Evolutionary conservation across 2,888 invertebrate species (phyloP), one percentile per base, ranked within the genome.

Genomic region (Drosophila dives): DNA sequence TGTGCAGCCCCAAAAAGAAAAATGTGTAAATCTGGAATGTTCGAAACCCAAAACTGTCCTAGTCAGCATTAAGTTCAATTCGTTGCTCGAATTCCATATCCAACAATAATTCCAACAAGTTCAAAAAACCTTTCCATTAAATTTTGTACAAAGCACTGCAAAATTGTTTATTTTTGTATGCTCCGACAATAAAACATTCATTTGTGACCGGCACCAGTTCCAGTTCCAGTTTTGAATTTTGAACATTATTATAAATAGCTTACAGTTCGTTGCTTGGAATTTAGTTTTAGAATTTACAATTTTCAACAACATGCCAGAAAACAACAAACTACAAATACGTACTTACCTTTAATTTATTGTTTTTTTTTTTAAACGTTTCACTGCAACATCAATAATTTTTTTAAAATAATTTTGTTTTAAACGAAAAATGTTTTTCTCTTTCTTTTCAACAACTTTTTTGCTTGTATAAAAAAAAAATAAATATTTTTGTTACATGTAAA

Each of bases 361-460:
- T 84, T 72, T 65, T 67, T 55, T 75, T 75, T 83, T 66, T 83
- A 81, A 82, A 75, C 78, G 69, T 85, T 85, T 75, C 65, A 73
- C 81, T 79, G 83, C 72, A 75, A 72, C 76, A 77, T 77, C 70
- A 72, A 64, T 48, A 66, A 72, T 62, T 73, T 81, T 80, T 80
- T 84, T 75, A 48, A 70, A 80, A 75, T 79, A 72, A 84, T 72
- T 90, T 86, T 90, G 74, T 87, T 88, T 82, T 82, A 83, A 90
- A 89, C 85, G 80, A 78, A 77, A 55, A 73, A 73, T 84, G 87
- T 85, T 87, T 87, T 89, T 88, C 76, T 89, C 81, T 90, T 89
- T 90, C 89, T 88, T 90, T 90, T 84, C 84, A 84, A 84, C 79
- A 75, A 74, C 40, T 72, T 81, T 87, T 86, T 91, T 90, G 84